A percentile compares a stretch with the other conserved stretches of the same genome.
Evolutionary conservation across 2,113 vertebrate genomes (phyloP).

Genomic region (Misgurnus anguillicaudatus): DNA sequence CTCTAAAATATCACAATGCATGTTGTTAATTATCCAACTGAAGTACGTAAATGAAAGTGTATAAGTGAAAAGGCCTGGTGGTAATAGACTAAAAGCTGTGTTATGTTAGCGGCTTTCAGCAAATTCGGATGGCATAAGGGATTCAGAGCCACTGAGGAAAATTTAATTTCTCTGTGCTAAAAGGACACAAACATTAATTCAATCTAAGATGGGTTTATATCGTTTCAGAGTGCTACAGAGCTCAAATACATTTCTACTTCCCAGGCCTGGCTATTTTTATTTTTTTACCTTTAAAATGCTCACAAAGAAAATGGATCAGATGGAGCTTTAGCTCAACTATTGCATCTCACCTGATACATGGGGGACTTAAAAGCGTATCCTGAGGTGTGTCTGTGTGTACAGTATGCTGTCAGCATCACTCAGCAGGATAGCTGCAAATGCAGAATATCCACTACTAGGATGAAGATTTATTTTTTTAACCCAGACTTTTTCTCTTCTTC

Average conservation of each 20-base stretch:
- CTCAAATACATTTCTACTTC: background rate
- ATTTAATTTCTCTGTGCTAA: constrained; percentile 36
- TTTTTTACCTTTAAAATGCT: constrained; percentile 1
- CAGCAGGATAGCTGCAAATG: background rate
- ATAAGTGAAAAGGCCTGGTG: constrained; percentile 21
- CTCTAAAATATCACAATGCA: background rate
- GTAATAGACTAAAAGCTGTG: constrained; percentile 27
- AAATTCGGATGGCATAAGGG: background rate
- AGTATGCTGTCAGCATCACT: background rate
- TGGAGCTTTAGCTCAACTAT: constrained; percentile 13
- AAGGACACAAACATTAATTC: constrained; percentile 42
- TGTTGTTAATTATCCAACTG: background rate
- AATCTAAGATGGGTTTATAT: constrained; percentile 27
- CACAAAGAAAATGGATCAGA: constrained; percentile 9
- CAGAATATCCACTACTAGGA: background rate
- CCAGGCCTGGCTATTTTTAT: constrained; percentile 13
- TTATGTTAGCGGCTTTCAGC: constrained; percentile 14
- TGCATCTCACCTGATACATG: constrained; percentile 5
- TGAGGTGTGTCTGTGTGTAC: background rate
- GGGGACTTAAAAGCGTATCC: background rate
- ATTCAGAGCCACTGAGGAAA: constrained; percentile 10
- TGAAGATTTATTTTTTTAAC: background rate
- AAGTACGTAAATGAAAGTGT: background rate
- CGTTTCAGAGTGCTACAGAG: background rate
- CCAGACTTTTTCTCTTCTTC: background rate